Evolutionary conservation across 2,113 vertebrate genomes (phyloP).

Genomic region (Notiomystis cincta): DNA sequence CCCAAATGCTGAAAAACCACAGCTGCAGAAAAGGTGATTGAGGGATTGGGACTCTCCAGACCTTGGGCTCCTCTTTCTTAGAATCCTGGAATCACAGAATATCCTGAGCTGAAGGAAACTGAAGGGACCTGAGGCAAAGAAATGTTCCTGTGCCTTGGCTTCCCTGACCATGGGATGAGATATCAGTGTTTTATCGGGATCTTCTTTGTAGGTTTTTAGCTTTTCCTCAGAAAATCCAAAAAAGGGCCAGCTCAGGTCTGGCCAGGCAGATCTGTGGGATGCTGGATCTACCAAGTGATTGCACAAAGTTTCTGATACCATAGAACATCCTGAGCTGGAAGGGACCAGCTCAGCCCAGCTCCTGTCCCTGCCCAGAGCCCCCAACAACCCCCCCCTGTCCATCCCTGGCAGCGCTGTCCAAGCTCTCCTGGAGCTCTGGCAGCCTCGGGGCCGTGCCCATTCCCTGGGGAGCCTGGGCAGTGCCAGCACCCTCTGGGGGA

Average conservation of each 20-base stretch:
- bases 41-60: neutral
- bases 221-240: too few relatives aligned
- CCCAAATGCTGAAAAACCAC: neutral
- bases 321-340: neutral
- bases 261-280: too few relatives aligned
- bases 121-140: too few relatives aligned
- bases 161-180: too few relatives aligned
- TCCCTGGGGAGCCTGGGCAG: neutral
- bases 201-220: too few relatives aligned
- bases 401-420: neutral
- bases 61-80: neutral
- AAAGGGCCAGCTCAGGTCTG: too few relatives aligned
- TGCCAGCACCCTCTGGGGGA: neutral
- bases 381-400: neutral
- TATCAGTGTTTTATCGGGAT: too few relatives aligned
- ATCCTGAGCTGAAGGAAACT: neutral
- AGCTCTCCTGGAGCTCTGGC: neutral
- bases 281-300: too few relatives aligned
- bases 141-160: too few relatives aligned
- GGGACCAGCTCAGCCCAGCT: accelerated
- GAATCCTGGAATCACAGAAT: neutral
- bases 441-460: neutral
- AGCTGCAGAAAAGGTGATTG: neutral
- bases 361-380: neutral
- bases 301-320: too few relatives aligned